Conservation (phyloP, 2,113 vertebrate genomes). For the Cynoglossus semilaevis region DNA sequence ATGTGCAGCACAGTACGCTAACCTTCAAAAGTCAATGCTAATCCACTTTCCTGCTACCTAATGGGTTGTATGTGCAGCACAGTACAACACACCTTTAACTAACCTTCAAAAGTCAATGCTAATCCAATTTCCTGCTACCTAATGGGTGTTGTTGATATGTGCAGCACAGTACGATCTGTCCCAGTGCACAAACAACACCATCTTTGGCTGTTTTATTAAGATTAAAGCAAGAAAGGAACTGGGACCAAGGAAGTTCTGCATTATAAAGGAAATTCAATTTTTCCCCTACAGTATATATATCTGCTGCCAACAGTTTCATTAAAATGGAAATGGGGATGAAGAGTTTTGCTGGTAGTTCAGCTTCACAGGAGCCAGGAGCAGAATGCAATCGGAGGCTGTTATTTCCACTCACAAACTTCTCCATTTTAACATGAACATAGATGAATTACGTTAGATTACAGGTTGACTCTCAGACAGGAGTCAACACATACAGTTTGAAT, state of each 20-base stretch:
- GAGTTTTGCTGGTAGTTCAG: background rate
- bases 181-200: background rate
- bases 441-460: conserved; percentile 9
- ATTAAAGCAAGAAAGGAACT: conserved; percentile 12
- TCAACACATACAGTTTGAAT: conserved; percentile 26
- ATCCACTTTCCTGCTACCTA: too few species aligned
- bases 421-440: conserved; percentile 7
- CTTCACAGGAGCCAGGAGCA: conserved; percentile 9
- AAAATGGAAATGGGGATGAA: background rate
- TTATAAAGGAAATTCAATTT: background rate
- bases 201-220: conserved; percentile 18
- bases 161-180: conserved; percentile 11
- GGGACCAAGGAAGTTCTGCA: background rate
- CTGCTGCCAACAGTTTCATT: background rate
- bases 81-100: background rate
- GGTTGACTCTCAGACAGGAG: conserved; percentile 22
- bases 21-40: too few species aligned
- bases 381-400: background rate
- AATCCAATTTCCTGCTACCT: too few species aligned
- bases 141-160: background rate
- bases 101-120: too few species aligned
- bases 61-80: background rate
- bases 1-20: background rate
- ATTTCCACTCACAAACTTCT: background rate
- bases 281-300: background rate